Percentiles rank a stretch among this genome's conserved stretches.
Evolutionary conservation across 2,888 invertebrate genomes (phyloP).

Genomic region (Tiphia femorata): DNA sequence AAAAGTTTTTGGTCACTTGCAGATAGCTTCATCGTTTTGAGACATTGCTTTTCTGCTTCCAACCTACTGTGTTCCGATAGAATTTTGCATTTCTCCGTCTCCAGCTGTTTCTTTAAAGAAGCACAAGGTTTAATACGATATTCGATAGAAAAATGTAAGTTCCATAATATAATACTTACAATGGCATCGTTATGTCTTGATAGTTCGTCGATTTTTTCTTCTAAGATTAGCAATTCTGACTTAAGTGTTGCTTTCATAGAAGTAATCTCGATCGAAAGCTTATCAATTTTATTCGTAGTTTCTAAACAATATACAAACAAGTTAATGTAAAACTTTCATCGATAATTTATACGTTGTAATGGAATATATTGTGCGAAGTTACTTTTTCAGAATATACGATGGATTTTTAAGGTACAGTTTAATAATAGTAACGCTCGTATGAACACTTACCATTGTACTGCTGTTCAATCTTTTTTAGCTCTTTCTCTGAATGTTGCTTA

Average conservation of each 20-base stretch:
- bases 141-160: background rate
- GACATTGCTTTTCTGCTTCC: constrained; percentile 11
- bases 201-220: constrained; percentile 19
- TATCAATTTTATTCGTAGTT: constrained; percentile 17
- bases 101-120: constrained; percentile 27
- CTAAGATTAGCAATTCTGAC: constrained; percentile 18
- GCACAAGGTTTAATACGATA: background rate
- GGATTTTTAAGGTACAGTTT: background rate
- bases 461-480: no score
- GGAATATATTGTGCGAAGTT: background rate
- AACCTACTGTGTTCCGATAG: constrained; percentile 19
- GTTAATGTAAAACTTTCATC: background rate
- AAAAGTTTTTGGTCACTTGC: constrained; percentile 29
- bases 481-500: no score
- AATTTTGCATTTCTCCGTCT: constrained; percentile 23
- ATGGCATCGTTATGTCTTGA: constrained; percentile 14
- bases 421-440: no score
- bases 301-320: constrained; percentile 14
- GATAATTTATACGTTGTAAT: background rate
- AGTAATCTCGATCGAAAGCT: constrained; percentile 18
- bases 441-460: no score
- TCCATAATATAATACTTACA: constrained; percentile 16
- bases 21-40: constrained; percentile 30
- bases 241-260: constrained; percentile 20
- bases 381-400: background rate